These are phyloP conservation scores for Podarcis siculus DNA, from an alignment of 2,797 vertebrate genomes.

Conservation along the genomic window DNA sequence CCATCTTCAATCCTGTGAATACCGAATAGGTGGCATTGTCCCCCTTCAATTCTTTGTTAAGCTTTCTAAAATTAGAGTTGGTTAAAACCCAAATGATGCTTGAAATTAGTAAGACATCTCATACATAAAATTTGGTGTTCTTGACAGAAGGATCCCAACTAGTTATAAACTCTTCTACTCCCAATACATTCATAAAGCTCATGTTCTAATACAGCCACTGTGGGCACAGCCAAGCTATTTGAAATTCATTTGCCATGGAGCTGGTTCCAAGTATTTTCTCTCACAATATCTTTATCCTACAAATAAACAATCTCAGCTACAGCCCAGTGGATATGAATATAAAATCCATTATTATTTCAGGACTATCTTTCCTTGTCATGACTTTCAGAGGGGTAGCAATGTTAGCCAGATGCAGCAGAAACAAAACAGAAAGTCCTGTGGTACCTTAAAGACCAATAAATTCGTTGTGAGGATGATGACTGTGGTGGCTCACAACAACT, in stretches of 20 bases:
- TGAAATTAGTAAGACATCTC: background rate
- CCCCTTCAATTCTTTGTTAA: background rate
- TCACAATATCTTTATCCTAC: background rate
- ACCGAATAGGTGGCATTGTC: background rate
- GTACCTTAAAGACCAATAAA: background rate
- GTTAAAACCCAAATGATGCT: background rate
- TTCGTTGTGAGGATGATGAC: background rate
- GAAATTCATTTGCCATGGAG: background rate
- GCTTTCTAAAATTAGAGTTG: background rate
- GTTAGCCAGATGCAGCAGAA: background rate
- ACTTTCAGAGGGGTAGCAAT: background rate
- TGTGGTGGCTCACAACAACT: background rate
- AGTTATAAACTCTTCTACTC: background rate
- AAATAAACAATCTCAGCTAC: background rate
- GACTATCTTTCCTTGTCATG: background rate
- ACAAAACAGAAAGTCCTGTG: background rate
- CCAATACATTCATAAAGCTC: background rate
- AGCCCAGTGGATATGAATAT: background rate
- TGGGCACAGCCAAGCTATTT: background rate
- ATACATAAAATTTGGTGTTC: background rate
- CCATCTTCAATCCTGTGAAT: background rate
- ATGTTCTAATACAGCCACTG: background rate
- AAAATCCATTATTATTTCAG: background rate
- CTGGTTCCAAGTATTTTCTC: background rate
- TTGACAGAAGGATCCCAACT: background rate